Conservation (phyloP, 2,797 vertebrate species). For the Phalloptychus januarius region DNA sequence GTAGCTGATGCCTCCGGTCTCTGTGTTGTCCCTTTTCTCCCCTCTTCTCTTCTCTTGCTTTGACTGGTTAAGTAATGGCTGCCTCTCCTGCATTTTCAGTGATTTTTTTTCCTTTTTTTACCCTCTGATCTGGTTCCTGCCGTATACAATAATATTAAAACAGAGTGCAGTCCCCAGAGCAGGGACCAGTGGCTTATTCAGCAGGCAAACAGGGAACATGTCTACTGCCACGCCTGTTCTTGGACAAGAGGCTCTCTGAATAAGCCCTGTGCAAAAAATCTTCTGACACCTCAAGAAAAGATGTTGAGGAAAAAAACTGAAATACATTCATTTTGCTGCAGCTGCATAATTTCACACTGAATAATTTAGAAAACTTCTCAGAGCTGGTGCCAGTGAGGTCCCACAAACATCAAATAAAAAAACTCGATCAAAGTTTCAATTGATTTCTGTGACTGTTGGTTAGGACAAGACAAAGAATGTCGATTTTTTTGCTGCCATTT, state of each 20-base stretch:
- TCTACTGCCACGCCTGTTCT: constrained; percentile 38
- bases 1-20: constrained; percentile 54
- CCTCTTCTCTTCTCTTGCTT: constrained; percentile 57
- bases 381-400: neutral
- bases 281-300: neutral
- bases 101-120: constrained; percentile 58
- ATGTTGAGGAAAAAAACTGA: neutral
- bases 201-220: constrained; percentile 38
- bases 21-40: constrained; percentile 57
- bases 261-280: constrained; percentile 39
- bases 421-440: neutral
- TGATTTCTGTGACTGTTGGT: neutral
- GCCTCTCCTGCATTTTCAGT: constrained; percentile 73
- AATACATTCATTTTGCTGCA: neutral
- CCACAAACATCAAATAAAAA: neutral
- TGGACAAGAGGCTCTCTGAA: constrained; percentile 58
- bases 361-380: neutral
- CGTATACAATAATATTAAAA: constrained; percentile 43
- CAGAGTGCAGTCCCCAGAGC: constrained; percentile 48
- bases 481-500: neutral
- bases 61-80: constrained; percentile 71
- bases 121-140: constrained; percentile 76
- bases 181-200: constrained; percentile 55
- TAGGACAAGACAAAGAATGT: too few species aligned
- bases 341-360: neutral